Percentiles rank a stretch among this genome's conserved stretches.
Conservation (phyloP, 2,888 invertebrate species). For the Tridacna crocea region DNA sequence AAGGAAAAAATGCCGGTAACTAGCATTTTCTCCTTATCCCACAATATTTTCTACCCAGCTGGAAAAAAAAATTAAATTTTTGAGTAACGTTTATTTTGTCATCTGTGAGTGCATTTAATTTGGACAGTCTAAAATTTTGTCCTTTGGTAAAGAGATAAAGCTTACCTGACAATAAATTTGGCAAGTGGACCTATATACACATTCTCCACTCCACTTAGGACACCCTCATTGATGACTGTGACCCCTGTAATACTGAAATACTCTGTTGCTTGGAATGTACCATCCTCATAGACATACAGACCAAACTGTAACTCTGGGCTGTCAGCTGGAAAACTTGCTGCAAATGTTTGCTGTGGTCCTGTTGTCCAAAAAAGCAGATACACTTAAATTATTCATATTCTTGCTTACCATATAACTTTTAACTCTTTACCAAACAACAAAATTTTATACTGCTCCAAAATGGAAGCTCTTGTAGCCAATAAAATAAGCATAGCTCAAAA, state of each 20-base stretch:
- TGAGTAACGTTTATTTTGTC: too few relatives aligned
- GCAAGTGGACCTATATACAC: slow-evolving; percentile 70
- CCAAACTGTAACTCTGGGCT: slow-evolving; percentile 75
- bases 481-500: too few relatives aligned
- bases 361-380: neutral
- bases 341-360: slow-evolving; percentile 68
- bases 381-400: neutral
- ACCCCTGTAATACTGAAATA: slow-evolving; percentile 69
- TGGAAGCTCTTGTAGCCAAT: too few relatives aligned
- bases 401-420: too few relatives aligned
- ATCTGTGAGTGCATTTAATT: too few relatives aligned
- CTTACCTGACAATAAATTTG: slow-evolving; percentile 68
- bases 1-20: too few relatives aligned
- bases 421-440: too few relatives aligned
- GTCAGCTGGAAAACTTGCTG: slow-evolving; percentile 66
- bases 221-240: slow-evolving; percentile 70
- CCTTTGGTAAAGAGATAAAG: neutral
- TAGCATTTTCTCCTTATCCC: too few relatives aligned
- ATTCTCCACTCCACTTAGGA: slow-evolving; percentile 66
- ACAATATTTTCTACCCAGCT: too few relatives aligned
- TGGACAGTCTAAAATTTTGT: too few relatives aligned
- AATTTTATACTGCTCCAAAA: too few relatives aligned
- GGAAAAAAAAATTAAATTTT: too few relatives aligned
- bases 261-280: slow-evolving; percentile 61
- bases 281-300: slow-evolving; percentile 64